Conservation (phyloP, 2,888 invertebrate genomes). For the Linyphia triangularis region DNA sequence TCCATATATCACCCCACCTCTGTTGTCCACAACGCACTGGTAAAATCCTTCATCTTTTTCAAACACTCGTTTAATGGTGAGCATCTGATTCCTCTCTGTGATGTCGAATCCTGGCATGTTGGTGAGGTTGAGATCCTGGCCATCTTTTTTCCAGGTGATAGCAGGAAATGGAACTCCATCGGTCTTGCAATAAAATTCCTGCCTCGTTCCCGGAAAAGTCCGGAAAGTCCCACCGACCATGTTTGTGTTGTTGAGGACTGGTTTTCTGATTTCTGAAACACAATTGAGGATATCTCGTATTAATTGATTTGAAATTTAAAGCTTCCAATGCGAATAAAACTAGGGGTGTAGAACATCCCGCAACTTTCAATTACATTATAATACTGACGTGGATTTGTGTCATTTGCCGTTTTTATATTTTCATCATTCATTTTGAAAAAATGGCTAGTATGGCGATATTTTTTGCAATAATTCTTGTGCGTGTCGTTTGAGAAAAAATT, state of each 20-base stretch:
- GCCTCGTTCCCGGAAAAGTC: constrained; percentile 15
- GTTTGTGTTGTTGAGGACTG: constrained; percentile 66
- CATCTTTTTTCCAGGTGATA: constrained; percentile 70
- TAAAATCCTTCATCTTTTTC: constrained; percentile 76
- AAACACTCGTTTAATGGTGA: constrained; percentile 73
- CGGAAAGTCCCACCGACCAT: constrained; percentile 28
- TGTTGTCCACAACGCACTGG: constrained; percentile 75
- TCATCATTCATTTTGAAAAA: no score
- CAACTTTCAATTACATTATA: no score
- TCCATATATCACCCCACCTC: constrained; percentile 64
- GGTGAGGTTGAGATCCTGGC: constrained; percentile 56
- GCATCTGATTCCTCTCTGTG: constrained; percentile 66
- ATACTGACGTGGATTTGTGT: no score
- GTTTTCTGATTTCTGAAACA: constrained; percentile 71
- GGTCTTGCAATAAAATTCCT: constrained; percentile 59
- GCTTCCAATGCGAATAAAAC: no score
- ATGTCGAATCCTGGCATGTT: constrained; percentile 75
- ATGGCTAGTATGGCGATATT: no score
- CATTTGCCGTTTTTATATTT: no score
- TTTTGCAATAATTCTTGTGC: no score
- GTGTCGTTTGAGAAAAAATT: no score
- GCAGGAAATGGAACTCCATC: constrained; percentile 58
- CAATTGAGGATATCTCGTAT: no score
- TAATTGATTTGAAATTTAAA: no score
- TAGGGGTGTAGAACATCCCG: no score